phyloP scores from a whole-genome alignment of 1,140 invertebrate species.

The Drosophila punjabiensis region DNA sequence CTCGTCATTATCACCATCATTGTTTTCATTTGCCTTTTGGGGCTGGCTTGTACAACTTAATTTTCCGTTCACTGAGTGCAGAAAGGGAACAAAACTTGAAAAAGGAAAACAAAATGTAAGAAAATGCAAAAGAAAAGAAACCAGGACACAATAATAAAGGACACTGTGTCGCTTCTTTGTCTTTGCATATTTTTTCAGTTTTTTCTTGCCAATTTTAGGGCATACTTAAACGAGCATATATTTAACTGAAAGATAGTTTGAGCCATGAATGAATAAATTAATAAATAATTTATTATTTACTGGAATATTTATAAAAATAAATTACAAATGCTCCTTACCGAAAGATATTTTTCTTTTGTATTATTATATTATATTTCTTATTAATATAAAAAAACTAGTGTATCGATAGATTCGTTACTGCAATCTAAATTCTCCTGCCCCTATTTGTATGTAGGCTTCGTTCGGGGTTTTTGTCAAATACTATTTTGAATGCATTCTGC shows the following conservation, averaged over 20 bases:
- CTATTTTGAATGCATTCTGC: slow-evolving; percentile 44
- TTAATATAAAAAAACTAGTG: neutral
- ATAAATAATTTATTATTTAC: neutral
- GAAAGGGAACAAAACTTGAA: neutral
- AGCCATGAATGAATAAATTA: neutral
- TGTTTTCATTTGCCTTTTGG: slow-evolving; percentile 76
- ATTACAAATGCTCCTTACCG: neutral
- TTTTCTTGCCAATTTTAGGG: neutral
- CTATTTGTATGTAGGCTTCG: neutral
- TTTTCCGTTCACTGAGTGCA: slow-evolving; percentile 62
- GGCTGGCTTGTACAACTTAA: slow-evolving; percentile 66
- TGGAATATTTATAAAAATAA: neutral
- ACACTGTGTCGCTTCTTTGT: slow-evolving; percentile 23
- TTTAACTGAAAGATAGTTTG: neutral
- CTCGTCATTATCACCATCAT: slow-evolving; percentile 57
- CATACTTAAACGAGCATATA: neutral
- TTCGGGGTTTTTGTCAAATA: slow-evolving; percentile 54
- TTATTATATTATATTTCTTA: neutral
- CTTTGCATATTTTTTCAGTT: slow-evolving; percentile 1
- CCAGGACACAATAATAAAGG: slow-evolving; percentile 68
- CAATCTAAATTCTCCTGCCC: neutral
- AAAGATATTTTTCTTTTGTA: neutral
- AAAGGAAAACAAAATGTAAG: slow-evolving; percentile 18
- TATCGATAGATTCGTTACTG: neutral
- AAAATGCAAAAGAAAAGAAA: slow-evolving; percentile 30